These are phyloP conservation scores for Leiothrix lutea DNA, from an alignment of 2,113 vertebrate species.

Conservation along the genomic window DNA sequence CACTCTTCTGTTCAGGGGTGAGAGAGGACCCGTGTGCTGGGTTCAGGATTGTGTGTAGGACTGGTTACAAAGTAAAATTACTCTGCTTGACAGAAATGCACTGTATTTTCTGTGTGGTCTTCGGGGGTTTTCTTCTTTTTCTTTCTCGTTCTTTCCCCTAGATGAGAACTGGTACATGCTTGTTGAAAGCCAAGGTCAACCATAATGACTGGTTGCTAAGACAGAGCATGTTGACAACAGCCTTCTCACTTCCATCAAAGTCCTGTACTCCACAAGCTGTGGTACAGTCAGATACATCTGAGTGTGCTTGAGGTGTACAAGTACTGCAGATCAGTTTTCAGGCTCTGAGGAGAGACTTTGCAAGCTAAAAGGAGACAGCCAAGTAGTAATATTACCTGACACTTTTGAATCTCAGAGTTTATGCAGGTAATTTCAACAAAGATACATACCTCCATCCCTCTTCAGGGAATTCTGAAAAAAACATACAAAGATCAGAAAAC, in stretches of 20 bases:
- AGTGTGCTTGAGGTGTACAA: not conserved
- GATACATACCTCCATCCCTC: not conserved
- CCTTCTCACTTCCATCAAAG: not conserved
- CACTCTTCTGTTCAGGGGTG: fast-evolving
- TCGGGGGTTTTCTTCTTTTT: not conserved
- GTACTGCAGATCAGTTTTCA: not conserved
- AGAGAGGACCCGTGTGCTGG: not conserved
- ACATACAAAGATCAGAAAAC: not conserved
- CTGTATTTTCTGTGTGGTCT: not conserved
- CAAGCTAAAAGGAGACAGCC: not conserved
- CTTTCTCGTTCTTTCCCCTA: not conserved
- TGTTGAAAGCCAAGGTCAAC: not conserved
- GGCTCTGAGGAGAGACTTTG: not conserved
- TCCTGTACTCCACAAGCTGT: not conserved
- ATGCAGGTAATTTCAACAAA: not conserved
- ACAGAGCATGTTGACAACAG: not conserved
- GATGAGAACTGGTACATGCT: not conserved
- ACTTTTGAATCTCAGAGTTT: not conserved
- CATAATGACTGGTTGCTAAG: not conserved
- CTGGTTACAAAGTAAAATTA: not conserved
- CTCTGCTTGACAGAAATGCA: not conserved
- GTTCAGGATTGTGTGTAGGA: not conserved
- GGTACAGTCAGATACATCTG: not conserved
- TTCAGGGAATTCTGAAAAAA: not conserved
- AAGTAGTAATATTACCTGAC: not conserved